Base-by-base conservation (phyloP, 92 coral and sea anemone genomes). In the Porites lobata region DNA sequence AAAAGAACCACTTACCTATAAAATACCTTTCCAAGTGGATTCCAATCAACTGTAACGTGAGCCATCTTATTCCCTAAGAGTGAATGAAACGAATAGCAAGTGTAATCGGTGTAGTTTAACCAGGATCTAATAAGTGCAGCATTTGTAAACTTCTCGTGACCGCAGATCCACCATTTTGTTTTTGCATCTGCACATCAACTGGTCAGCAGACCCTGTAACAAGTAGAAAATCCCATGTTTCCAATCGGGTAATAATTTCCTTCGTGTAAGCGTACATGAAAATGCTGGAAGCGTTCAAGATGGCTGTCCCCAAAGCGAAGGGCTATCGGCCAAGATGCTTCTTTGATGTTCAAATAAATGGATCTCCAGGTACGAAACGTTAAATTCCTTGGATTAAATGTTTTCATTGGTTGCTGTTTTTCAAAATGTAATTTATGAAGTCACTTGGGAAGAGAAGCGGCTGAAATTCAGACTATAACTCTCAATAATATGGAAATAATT, bases 21-120 rank as follows among this genome's bases (percentile, higher is more conserved):
- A 81, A 93, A 96, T 61, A 96, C 99, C 58, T 95, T 96, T 57
- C 99, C 99, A 38, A 96, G 95, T 14, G 99, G 99, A 74, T 92
- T 95, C 99, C 99, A 96, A 85, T 96, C 98, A 15, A 95, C 97
- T 1, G 99, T 96, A 17, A 96, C 94, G 86, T 96, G 99, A 68
- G 97, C 93, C 99, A 96, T 96, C 9, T 19, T 82, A 51, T 53
- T 62, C 20, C 4, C 8, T 18, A 18, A 7, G 7, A 18, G 0
- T 15, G 7, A 11, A 15, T 62, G 8, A 18, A 18, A 62, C 17
- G 66, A 7, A 10, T 62, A 62, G 17, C 66, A 15, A 15, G 1
- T 20, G 20, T 15, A 62, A 62, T n/a, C 15, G 8, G 24, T 1
- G 17, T 18, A 10, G 17, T 62, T 62, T 7, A 18, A 7, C 8